A percentile compares a stretch with the other conserved stretches of the same genome.
These are phyloP conservation scores for Chamaetylas fuelleborni DNA, from an alignment of 2,113 vertebrate genomes.

Conservation along the genomic window DNA sequence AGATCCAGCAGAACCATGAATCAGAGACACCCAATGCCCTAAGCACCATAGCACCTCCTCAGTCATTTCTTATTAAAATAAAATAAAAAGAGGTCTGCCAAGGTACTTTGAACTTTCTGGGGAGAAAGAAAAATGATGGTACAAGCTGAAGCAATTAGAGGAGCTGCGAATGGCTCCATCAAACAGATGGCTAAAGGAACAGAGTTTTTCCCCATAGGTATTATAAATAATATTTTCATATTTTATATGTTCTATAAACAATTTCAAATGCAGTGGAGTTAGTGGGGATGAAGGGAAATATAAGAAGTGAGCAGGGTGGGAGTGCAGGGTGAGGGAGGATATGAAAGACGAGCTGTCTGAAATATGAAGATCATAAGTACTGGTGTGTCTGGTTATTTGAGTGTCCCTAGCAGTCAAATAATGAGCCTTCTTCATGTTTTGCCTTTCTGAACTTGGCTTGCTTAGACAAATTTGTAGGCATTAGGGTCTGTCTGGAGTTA, in stretches of 20 bases:
- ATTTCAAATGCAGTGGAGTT: slow-evolving; percentile 58
- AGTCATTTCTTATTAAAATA: background rate
- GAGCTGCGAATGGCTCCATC: background rate
- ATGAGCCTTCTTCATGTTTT: slow-evolving; percentile 77
- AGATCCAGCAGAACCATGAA: background rate
- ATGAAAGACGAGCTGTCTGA: slow-evolving; percentile 66
- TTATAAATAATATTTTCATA: slow-evolving; percentile 63
- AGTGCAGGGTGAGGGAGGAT: slow-evolving; percentile 24
- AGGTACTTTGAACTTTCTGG: background rate
- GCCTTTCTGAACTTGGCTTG: slow-evolving; percentile 72
- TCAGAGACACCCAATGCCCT: background rate
- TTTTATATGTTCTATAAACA: slow-evolving; percentile 53
- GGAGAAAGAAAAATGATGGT: background rate
- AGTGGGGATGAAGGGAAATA: slow-evolving; percentile 49
- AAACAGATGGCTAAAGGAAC: background rate
- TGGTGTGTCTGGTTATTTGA: slow-evolving; percentile 74
- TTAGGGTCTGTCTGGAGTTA: slow-evolving; percentile 82
- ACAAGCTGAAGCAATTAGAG: slow-evolving; percentile 19
- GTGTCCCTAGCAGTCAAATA: slow-evolving; percentile 72
- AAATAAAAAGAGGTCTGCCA: background rate
- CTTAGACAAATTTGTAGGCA: slow-evolving; percentile 77
- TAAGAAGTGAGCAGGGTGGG: background rate
- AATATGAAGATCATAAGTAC: slow-evolving; percentile 69
- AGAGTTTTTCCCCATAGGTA: slow-evolving; percentile 37
- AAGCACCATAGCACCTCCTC: background rate